Evolutionary conservation across 1,140 invertebrate genomes (phyloP).

Genomic region (Drosophila subpulchrella): DNA sequence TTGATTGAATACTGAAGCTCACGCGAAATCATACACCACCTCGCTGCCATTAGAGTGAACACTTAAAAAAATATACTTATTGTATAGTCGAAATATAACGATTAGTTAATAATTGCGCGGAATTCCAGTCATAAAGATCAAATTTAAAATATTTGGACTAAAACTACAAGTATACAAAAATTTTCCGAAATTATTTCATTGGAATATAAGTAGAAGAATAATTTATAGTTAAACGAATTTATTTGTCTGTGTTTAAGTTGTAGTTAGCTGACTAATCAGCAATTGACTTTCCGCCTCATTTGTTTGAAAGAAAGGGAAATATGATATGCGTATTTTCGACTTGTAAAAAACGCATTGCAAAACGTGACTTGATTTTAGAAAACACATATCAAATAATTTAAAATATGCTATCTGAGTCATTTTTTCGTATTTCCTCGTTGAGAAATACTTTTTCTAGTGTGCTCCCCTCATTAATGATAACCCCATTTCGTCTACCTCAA

Average conservation of each 20-base stretch:
- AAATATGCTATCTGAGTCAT: too few species aligned
- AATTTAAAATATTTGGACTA: too few species aligned
- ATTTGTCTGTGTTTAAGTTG: neutral
- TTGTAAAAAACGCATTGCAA: too few species aligned
- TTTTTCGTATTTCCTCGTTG: neutral
- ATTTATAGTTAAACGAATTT: neutral
- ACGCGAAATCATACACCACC: constrained; percentile 38
- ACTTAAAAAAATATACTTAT: constrained; percentile 2
- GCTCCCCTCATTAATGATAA: constrained; percentile 46
- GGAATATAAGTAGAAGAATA: too few species aligned
- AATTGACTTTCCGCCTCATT: neutral
- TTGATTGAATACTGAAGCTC: constrained; percentile 59
- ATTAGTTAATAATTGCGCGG: too few species aligned
- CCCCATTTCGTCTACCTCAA: constrained; percentile 47
- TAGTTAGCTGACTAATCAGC: neutral
- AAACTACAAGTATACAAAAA: too few species aligned
- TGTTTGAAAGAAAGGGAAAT: neutral
- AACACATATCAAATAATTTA: too few species aligned
- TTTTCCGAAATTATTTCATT: too few species aligned
- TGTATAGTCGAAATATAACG: neutral
- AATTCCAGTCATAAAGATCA: too few species aligned
- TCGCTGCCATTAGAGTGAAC: constrained; percentile 9
- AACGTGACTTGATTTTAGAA: too few species aligned
- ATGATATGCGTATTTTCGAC: too few species aligned
- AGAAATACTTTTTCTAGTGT: constrained; percentile 7